phyloP scores from a whole-genome alignment of 2,888 invertebrate genomes.

The Eupithecia subfuscata region DNA sequence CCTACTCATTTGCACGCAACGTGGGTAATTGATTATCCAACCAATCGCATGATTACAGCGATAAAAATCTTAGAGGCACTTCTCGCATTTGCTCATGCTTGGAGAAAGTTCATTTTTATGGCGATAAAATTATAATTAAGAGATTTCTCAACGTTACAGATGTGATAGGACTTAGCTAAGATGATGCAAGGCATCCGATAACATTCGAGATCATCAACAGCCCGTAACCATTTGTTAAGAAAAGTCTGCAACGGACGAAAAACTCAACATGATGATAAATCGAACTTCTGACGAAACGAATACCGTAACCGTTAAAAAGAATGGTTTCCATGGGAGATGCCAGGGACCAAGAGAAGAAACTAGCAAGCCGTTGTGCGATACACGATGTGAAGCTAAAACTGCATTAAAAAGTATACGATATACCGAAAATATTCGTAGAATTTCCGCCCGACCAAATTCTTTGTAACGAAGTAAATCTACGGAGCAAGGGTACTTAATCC shows the following conservation, averaged over 20 bases:
- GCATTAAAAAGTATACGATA: not conserved
- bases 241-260: not conserved
- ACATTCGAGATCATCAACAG: not conserved
- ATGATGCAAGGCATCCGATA: not conserved
- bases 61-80: conserved; percentile 21
- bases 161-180: not conserved
- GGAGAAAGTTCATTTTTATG: conserved; percentile 19
- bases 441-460: not conserved
- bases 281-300: not conserved
- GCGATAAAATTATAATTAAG: not conserved
- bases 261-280: not conserved
- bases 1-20: conserved; percentile 24
- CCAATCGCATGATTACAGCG: conserved; percentile 20
- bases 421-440: not conserved
- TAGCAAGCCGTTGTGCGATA: not conserved
- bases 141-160: not conserved
- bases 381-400: not conserved
- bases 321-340: not conserved
- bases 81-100: conserved; percentile 14
- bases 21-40: conserved; percentile 25
- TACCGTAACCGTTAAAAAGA: not conserved
- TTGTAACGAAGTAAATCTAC: not conserved
- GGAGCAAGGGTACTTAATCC: not conserved
- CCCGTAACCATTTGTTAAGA: not conserved
- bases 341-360: not conserved